Evolutionary conservation across 2,797 vertebrate genomes (phyloP).

Genomic region (Chloroceryle inda): DNA sequence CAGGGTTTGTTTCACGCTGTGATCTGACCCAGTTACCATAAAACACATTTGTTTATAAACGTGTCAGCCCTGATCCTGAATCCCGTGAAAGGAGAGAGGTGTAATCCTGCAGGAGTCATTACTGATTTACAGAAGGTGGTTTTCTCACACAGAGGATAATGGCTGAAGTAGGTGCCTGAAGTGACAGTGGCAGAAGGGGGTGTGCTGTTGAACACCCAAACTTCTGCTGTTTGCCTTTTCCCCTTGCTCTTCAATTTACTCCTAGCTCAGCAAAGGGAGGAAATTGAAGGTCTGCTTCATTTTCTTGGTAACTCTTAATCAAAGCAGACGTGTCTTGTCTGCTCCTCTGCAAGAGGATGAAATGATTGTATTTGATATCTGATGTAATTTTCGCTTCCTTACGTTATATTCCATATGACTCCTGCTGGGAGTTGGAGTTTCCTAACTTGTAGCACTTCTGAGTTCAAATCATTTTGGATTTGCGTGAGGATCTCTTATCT

Average conservation of each 20-base stretch:
- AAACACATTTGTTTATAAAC: background rate
- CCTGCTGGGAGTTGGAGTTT: background rate
- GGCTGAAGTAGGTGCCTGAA: background rate
- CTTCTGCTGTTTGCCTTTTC: background rate
- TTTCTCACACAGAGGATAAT: background rate
- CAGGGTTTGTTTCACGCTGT: background rate
- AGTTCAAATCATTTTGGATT: background rate
- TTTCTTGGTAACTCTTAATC: background rate
- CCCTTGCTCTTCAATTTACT: background rate
- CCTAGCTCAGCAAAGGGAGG: background rate
- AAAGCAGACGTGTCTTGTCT: background rate
- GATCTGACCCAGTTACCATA: background rate
- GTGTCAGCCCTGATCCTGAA: background rate
- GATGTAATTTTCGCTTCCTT: background rate
- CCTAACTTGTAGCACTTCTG: background rate
- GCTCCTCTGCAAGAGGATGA: background rate
- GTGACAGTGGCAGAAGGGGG: background rate
- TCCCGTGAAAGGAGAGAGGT: background rate
- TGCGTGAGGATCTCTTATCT: background rate
- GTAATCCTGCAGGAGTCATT: background rate
- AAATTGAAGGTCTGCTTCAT: background rate
- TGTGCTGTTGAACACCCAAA: accelerated
- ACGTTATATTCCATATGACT: background rate
- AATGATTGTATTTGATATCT: background rate
- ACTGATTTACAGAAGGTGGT: background rate